Evolutionary conservation across 2,888 invertebrate genomes (phyloP).

Genomic region (Melanotus villosus): DNA sequence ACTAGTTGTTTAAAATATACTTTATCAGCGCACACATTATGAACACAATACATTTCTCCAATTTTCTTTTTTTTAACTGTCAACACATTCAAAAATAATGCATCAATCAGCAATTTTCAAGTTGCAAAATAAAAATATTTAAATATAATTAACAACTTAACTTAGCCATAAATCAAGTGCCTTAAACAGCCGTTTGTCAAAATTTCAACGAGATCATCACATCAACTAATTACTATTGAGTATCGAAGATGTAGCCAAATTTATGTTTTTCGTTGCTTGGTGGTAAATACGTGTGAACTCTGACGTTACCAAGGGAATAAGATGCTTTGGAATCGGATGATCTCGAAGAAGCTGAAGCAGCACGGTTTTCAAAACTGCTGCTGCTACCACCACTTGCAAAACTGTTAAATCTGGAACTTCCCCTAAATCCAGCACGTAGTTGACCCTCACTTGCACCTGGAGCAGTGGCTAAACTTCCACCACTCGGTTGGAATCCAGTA

Average conservation of each 20-base stretch:
- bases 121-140: slow-evolving; percentile 6
- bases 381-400: neutral
- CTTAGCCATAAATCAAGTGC: neutral
- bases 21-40: neutral
- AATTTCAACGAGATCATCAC: neutral
- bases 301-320: slow-evolving; percentile 41
- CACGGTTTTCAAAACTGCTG: neutral
- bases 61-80: neutral
- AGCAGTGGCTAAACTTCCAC: slow-evolving; percentile 60
- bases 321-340: slow-evolving; percentile 9
- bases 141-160: neutral
- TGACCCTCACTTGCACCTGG: slow-evolving; percentile 50
- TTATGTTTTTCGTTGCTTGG: slow-evolving; percentile 54
- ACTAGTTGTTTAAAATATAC: neutral
- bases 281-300: slow-evolving; percentile 55
- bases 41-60: too few relatives aligned
- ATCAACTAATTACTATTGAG: slow-evolving; percentile 1
- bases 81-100: neutral
- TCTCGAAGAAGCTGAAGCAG: neutral
- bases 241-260: slow-evolving; percentile 56
- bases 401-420: slow-evolving; percentile 1
- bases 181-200: neutral
- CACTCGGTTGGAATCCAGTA: slow-evolving; percentile 58
- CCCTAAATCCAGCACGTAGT: slow-evolving; percentile 26
- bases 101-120: neutral